Percentiles rank a stretch among this genome's conserved stretches.
Conservation (phyloP, 2,888 invertebrate genomes). For the Melitaea athalia region DNA sequence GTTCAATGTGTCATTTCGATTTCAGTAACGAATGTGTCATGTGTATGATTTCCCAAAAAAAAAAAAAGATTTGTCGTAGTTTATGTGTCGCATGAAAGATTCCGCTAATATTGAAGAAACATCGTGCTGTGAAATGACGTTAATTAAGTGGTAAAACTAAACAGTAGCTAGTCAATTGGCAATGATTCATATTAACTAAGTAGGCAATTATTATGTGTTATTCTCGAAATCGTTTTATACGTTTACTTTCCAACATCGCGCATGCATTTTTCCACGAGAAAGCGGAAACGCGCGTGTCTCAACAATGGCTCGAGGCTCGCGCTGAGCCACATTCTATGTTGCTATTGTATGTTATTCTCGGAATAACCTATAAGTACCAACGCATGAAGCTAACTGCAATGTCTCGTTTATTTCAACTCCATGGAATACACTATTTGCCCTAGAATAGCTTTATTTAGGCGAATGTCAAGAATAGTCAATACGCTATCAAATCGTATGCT, state of each 20-base stretch:
- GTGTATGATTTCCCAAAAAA: not conserved
- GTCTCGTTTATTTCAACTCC: conserved; percentile 30
- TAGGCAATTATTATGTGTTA: conserved; percentile 45
- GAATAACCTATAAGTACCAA: conserved; percentile 57
- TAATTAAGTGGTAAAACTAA: not conserved
- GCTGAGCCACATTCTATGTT: conserved; percentile 68
- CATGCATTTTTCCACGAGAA: conserved; percentile 80
- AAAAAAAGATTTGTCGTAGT: not conserved
- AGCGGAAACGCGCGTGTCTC: conserved; percentile 79
- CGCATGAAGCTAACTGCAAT: conserved; percentile 25
- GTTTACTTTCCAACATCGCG: conserved; percentile 76
- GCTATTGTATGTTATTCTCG: conserved; percentile 71
- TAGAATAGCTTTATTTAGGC: conserved; percentile 3
- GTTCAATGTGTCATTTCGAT: conserved; percentile 27
- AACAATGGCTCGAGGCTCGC: conserved; percentile 72
- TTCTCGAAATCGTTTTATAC: conserved; percentile 51
- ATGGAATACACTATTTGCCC: not conserved
- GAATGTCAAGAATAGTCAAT: conserved; percentile 14
- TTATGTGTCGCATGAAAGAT: too few relatives aligned
- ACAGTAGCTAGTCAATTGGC: conserved; percentile 15
- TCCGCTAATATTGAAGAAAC: not conserved
- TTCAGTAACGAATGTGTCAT: conserved; percentile 20
- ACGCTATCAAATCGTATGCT: too few relatives aligned
- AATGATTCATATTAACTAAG: conserved; percentile 39
- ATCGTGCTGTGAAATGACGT: not conserved